phyloP scores from a whole-genome alignment of 1,140 invertebrate species.

The Agraylea sexmaculata region DNA sequence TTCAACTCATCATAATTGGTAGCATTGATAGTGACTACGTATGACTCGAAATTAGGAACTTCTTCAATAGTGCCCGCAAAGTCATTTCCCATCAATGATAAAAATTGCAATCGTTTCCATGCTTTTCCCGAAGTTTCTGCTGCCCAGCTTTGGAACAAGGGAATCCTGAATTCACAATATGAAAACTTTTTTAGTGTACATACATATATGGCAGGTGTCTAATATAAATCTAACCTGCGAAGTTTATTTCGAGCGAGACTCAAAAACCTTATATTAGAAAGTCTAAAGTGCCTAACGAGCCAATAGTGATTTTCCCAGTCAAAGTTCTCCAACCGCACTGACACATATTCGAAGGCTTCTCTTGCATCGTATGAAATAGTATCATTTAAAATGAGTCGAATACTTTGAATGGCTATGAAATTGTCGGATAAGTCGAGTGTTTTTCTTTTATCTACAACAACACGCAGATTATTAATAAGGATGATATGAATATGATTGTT shows the following conservation, averaged over 20 bases:
- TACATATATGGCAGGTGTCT: background rate
- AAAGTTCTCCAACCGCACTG: too few relatives aligned
- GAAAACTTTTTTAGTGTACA: constrained; percentile 3
- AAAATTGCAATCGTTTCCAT: constrained; percentile 24
- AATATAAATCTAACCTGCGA: constrained; percentile 23
- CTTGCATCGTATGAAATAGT: too few relatives aligned
- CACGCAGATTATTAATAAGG: too few relatives aligned
- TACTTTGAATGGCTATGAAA: too few relatives aligned
- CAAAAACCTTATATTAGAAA: too few relatives aligned
- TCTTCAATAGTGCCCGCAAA: constrained; percentile 21
- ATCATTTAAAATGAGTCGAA: too few relatives aligned
- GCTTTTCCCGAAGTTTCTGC: constrained; percentile 19
- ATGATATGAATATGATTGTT: too few relatives aligned
- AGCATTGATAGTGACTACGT: constrained; percentile 26
- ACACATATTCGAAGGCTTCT: too few relatives aligned
- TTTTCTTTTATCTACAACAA: background rate
- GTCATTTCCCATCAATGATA: constrained; percentile 31
- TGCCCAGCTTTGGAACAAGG: constrained; percentile 25
- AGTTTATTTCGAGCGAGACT: constrained; percentile 28
- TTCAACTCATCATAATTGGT: constrained; percentile 16
- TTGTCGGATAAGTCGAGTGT: constrained; percentile 12
- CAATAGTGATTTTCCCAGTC: too few relatives aligned
- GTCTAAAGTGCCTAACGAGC: too few relatives aligned
- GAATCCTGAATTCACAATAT: constrained; percentile 15
- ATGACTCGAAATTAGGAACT: constrained; percentile 13